phyloP scores from a whole-genome alignment of 37 sponge, comb jelly and placozoan genomes.

The Beroe ovata region DNA sequence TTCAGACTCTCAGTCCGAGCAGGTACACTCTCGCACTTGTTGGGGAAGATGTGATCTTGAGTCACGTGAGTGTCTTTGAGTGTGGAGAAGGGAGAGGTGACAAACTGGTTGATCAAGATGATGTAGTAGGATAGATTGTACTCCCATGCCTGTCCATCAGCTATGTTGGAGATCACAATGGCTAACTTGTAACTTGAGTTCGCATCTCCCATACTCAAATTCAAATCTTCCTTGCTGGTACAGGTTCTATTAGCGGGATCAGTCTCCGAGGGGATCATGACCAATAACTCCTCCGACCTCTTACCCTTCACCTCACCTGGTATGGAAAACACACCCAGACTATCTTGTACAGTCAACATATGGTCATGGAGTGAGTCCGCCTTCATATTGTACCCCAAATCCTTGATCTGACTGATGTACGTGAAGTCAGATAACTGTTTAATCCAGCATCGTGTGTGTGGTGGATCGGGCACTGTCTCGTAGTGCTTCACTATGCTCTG shows the following conservation, averaged over 20 bases:
- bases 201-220: not conserved
- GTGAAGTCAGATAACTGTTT: constrained; percentile 22
- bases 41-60: not conserved
- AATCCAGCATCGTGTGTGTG: constrained; percentile 52
- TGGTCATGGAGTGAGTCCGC: not conserved
- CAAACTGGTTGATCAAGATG: not conserved
- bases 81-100: constrained; percentile 18
- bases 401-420: not conserved
- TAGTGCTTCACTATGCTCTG: constrained; percentile 54
- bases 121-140: constrained; percentile 25
- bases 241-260: not conserved
- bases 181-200: constrained; percentile 10
- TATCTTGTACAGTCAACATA: not conserved
- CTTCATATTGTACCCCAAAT: not conserved
- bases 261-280: not conserved
- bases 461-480: constrained; percentile 41
- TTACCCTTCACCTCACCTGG: constrained; percentile 5
- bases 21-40: no score
- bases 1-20: not conserved
- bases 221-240: not conserved
- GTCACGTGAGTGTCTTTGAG: not conserved
- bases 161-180: not conserved
- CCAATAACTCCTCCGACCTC: constrained; percentile 8
- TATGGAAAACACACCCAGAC: constrained; percentile 30
- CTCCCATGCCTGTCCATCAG: not conserved